Conservation (phyloP, 2,888 invertebrate genomes). For the Criorhina ranunculi region DNA sequence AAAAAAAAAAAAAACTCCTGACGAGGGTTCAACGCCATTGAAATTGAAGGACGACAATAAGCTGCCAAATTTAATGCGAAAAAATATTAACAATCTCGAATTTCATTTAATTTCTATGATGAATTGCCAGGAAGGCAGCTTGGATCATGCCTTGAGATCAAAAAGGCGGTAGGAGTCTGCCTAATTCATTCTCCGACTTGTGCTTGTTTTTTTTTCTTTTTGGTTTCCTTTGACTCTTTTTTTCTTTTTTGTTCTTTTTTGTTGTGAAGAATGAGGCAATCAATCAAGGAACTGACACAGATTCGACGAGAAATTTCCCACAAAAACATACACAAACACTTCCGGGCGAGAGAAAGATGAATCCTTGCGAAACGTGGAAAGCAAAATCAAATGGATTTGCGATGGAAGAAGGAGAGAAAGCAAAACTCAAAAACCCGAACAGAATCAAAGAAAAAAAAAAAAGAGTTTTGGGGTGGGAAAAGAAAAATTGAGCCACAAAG, state of each 20-base stretch:
- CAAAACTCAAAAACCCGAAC: not conserved
- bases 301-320: conserved; percentile 61
- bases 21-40: conserved; percentile 54
- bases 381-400: conserved; percentile 6
- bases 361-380: conserved; percentile 34
- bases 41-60: conserved; percentile 56
- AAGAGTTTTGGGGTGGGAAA: conserved; percentile 17
- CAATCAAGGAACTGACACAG: conserved; percentile 67
- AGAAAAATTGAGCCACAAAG: conserved; percentile 45
- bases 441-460: not conserved
- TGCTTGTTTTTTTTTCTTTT: conserved; percentile 6
- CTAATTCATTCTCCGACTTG: conserved; percentile 20
- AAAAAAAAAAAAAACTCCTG: not conserved
- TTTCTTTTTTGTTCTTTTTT: conserved; percentile 2
- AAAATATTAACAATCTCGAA: conserved; percentile 57
- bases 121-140: conserved; percentile 31
- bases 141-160: conserved; percentile 43
- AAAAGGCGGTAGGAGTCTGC: conserved; percentile 49
- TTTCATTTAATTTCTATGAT: conserved; percentile 67
- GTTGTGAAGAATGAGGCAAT: conserved; percentile 56
- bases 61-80: conserved; percentile 54
- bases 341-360: conserved; percentile 45
- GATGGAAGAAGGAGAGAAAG: conserved; percentile 8
- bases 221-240: not conserved
- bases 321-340: conserved; percentile 50